Evolutionary conservation across 2,888 invertebrate genomes (phyloP).

Genomic region (Thalpophila matura): DNA sequence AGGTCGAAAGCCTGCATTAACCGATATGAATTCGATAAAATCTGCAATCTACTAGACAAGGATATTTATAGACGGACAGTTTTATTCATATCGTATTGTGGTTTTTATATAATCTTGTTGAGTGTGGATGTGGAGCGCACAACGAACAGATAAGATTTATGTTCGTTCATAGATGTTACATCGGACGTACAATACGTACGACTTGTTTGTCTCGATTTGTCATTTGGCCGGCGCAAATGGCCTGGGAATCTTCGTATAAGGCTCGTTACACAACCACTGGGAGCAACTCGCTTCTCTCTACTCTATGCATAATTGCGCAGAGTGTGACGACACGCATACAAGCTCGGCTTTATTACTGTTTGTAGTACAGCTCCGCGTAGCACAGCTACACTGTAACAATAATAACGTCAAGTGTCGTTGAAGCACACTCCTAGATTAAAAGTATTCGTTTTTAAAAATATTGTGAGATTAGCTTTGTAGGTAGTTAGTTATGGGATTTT

Average conservation of each 20-base stretch:
- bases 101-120: conserved; percentile 50
- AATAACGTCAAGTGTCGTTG: conserved; percentile 25
- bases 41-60: conserved; percentile 39
- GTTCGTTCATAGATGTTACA: conserved; percentile 66
- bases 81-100: conserved; percentile 52
- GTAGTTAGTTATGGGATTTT: neutral
- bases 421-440: conserved; percentile 20
- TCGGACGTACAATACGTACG: conserved; percentile 54
- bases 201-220: conserved; percentile 74
- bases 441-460: conserved; percentile 12
- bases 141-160: conserved; percentile 66
- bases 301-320: conserved; percentile 57
- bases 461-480: neutral
- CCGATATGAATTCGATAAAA: conserved; percentile 58
- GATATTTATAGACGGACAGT: conserved; percentile 49
- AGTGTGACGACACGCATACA: conserved; percentile 43
- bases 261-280: conserved; percentile 44
- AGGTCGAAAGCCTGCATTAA: conserved; percentile 40
- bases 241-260: conserved; percentile 49
- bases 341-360: conserved; percentile 48
- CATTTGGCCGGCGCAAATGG: conserved; percentile 62
- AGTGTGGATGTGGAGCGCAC: conserved; percentile 42
- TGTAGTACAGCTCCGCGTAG: conserved; percentile 29
- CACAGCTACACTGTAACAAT: conserved; percentile 8
- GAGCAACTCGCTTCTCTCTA: conserved; percentile 44